phyloP scores from a whole-genome alignment of 1,140 invertebrate species.

The Caenorhabditis remanei region DNA sequence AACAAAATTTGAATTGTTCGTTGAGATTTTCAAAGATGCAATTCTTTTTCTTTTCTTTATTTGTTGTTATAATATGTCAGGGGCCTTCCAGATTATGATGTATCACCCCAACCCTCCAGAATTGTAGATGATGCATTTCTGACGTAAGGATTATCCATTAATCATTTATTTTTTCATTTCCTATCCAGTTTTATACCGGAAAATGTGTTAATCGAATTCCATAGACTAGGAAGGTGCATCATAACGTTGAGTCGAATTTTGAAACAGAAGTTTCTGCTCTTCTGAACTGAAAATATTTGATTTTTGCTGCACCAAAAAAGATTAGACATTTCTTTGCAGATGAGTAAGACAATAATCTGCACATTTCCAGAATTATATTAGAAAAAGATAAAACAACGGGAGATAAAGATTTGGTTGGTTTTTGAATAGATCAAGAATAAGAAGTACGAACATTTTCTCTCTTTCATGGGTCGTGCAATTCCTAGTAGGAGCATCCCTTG shows the following conservation, averaged over 20 bases:
- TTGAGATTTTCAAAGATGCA: neutral
- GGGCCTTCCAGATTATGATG: neutral
- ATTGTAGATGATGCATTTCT: neutral
- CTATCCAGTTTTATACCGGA: neutral
- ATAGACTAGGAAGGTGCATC: neutral
- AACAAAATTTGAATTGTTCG: neutral
- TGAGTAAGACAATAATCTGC: slow-evolving; percentile 16
- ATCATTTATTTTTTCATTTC: slow-evolving; percentile 38
- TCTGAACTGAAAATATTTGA: neutral
- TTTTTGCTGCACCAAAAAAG: neutral
- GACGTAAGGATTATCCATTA: slow-evolving; percentile 37
- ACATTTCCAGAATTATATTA: neutral
- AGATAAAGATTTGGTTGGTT: neutral
- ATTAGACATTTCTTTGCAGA: neutral
- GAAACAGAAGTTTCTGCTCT: neutral
- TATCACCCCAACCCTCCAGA: neutral
- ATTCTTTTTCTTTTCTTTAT: neutral
- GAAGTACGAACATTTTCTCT: neutral
- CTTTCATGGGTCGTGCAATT: neutral
- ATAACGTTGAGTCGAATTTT: neutral
- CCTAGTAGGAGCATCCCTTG: neutral
- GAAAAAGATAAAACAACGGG: neutral
- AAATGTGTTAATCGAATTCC: neutral
- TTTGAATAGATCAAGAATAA: neutral
- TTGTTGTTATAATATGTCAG: neutral